Evolutionary conservation across 2,113 vertebrate genomes (phyloP).

Genomic region (Anoura caudifer): DNA sequence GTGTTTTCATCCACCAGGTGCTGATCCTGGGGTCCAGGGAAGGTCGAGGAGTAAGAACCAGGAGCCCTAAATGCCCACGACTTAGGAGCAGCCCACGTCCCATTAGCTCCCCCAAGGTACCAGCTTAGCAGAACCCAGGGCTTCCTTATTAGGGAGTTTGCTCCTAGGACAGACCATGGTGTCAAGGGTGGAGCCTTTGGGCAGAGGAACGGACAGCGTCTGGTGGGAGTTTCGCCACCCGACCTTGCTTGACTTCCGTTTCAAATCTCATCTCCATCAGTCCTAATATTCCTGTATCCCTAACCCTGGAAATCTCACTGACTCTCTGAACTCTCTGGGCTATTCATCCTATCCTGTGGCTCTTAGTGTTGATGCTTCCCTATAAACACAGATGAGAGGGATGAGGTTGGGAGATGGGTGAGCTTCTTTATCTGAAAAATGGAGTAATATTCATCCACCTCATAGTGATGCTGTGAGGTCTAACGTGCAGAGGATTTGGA

Average conservation of each 20-base stretch:
- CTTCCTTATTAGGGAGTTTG: background rate
- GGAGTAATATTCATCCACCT: background rate
- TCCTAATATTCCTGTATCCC: background rate
- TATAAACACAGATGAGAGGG: background rate
- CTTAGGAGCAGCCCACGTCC: background rate
- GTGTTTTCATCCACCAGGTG: slow-evolving; percentile 71
- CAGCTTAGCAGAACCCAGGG: background rate
- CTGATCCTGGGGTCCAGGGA: slow-evolving; percentile 76
- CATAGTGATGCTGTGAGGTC: background rate
- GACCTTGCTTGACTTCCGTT: background rate
- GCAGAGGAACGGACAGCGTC: background rate
- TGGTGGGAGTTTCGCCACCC: background rate
- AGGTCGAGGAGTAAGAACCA: background rate
- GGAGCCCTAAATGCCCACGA: background rate
- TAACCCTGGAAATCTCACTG: background rate
- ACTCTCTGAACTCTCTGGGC: background rate
- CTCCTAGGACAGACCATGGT: background rate
- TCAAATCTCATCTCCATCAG: background rate
- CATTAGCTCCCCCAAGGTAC: background rate
- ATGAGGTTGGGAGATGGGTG: background rate
- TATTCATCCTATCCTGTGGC: background rate
- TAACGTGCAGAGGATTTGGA: background rate
- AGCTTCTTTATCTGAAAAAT: background rate
- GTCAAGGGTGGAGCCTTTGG: background rate
- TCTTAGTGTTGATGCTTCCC: background rate